phyloP scores from a whole-genome alignment of 2,113 vertebrate species.

The Phaethornis superciliosus region DNA sequence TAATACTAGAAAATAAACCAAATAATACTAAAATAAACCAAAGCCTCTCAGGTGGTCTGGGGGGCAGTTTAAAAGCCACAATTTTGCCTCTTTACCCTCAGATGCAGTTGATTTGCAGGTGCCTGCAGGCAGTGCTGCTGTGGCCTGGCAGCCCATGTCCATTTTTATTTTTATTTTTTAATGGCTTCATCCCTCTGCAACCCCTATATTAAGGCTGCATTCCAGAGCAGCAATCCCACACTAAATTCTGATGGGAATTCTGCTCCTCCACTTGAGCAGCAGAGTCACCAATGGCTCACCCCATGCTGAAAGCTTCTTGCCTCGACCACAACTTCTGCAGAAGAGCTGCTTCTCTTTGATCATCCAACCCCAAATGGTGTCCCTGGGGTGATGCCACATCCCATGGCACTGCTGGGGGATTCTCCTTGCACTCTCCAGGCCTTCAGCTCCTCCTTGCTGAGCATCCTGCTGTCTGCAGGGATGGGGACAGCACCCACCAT shows the following conservation, averaged over 20 bases:
- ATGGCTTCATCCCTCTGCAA: neutral
- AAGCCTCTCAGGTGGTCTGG: too few species aligned
- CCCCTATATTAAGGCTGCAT: neutral
- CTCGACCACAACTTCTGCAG: neutral
- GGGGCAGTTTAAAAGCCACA: neutral
- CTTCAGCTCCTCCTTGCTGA: too few species aligned
- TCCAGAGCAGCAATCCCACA: neutral
- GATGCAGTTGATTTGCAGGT: neutral
- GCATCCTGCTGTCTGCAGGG: too few species aligned
- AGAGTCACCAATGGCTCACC: neutral
- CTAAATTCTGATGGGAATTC: neutral
- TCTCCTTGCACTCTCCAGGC: too few species aligned
- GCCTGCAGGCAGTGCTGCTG: neutral
- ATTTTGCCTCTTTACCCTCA: rapidly evolving
- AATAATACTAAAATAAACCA: too few species aligned
- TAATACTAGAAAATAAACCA: neutral
- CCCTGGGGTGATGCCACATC: too few species aligned
- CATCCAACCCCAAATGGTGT: too few species aligned
- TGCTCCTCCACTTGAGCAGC: neutral
- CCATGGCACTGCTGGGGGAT: too few species aligned
- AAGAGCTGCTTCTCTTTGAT: too few species aligned
- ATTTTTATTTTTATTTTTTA: neutral
- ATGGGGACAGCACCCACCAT: too few species aligned
- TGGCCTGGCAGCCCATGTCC: too few species aligned
- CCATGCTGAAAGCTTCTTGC: neutral